Percentiles rank a stretch among this genome's conserved stretches.
Evolutionary conservation across 2,797 vertebrate species (phyloP).

Genomic region (Sebastes ruberrimus): DNA sequence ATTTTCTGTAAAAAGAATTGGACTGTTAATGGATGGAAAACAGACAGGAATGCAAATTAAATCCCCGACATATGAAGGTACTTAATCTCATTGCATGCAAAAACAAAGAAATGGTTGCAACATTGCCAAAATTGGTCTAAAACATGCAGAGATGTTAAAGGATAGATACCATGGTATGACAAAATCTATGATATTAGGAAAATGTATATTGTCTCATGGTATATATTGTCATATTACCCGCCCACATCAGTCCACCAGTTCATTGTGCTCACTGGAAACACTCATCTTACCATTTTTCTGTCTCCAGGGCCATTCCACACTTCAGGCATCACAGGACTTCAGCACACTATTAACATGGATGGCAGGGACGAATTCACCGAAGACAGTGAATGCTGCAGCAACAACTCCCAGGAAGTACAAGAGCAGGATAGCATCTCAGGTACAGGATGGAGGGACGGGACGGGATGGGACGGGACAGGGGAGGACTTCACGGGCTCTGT

Average conservation of each 20-base stretch:
- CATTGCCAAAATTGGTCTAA: not conserved
- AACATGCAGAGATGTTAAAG: not conserved
- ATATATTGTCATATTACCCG: not conserved
- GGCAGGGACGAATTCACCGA: slow-evolving; percentile 84
- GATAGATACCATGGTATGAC: not conserved
- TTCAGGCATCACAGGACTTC: slow-evolving; percentile 80
- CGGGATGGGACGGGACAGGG: not conserved
- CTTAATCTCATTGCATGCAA: not conserved
- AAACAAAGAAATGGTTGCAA: not conserved
- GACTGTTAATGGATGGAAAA: not conserved
- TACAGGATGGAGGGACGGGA: slow-evolving; percentile 57
- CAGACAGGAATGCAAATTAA: not conserved
- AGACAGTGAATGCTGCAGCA: slow-evolving; percentile 84
- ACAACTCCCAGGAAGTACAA: slow-evolving; percentile 82
- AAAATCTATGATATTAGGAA: not conserved
- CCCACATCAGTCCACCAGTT: not conserved
- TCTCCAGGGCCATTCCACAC: slow-evolving; percentile 84
- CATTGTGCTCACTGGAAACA: not conserved
- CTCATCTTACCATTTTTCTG: not conserved
- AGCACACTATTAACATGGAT: slow-evolving; percentile 85
- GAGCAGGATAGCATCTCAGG: slow-evolving; percentile 85
- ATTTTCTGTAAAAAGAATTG: not conserved
- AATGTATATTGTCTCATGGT: not conserved
- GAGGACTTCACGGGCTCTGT: slow-evolving; percentile 24
- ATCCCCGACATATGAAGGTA: not conserved